These are phyloP conservation scores for Rotaria socialis DNA, from an alignment of 2,888 invertebrate genomes.

Conservation along the genomic window DNA sequence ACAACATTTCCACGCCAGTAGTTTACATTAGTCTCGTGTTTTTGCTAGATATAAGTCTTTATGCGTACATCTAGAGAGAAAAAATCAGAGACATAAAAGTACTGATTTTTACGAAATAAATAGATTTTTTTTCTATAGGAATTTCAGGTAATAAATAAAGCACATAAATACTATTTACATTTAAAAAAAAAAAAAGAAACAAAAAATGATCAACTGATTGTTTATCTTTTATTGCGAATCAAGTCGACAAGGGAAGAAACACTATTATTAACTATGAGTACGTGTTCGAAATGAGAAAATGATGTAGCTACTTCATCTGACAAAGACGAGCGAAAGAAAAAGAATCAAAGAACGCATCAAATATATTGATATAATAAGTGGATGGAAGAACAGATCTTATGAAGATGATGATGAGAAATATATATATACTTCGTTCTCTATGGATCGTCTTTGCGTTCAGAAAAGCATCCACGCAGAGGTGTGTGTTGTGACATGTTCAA, in stretches of 20 bases:
- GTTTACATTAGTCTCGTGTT: no score
- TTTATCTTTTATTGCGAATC: neutral
- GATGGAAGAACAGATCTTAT: neutral
- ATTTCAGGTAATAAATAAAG: neutral
- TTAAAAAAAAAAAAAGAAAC: neutral
- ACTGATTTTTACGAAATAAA: neutral
- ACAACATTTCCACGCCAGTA: no score
- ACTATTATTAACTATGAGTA: neutral
- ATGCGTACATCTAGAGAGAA: no score
- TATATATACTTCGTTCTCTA: neutral
- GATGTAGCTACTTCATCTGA: neutral
- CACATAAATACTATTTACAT: no score
- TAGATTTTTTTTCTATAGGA: neutral
- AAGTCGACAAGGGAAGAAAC: neutral
- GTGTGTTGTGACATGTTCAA: slow-evolving; percentile 6
- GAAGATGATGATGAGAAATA: no score
- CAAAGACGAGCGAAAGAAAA: no score
- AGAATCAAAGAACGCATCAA: no score
- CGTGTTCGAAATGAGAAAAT: neutral
- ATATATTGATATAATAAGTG: no score
- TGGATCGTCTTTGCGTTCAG: neutral
- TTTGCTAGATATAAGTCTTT: no score
- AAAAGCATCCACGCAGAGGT: neutral
- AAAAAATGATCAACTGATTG: neutral
- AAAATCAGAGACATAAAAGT: no score